Percentiles rank a stretch among this genome's conserved stretches.
Conservation (phyloP, 2,888 invertebrate genomes). For the Eugnorisma glareosa region DNA sequence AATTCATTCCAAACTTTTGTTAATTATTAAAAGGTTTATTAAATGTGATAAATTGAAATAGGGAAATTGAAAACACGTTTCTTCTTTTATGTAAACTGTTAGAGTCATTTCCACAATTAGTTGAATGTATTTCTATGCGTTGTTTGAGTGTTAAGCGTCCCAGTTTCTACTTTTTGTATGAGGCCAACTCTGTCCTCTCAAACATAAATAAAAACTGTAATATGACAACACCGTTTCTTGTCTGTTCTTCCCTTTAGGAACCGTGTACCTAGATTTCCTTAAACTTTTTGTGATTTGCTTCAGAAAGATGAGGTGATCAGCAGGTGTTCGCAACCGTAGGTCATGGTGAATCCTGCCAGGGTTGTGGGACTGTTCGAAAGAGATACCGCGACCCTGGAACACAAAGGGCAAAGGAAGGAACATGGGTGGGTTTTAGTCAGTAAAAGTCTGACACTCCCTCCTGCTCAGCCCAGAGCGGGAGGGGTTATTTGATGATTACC, state of each 20-base stretch:
- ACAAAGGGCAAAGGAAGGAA: too few species aligned
- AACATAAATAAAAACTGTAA: neutral
- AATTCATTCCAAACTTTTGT: slow-evolving; percentile 3
- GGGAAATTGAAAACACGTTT: neutral
- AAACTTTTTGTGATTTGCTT: neutral
- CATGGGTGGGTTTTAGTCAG: too few species aligned
- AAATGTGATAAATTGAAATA: neutral
- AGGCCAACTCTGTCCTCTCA: neutral
- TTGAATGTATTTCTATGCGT: neutral
- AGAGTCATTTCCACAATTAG: neutral
- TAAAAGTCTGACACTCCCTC: too few species aligned
- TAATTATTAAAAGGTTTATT: slow-evolving; percentile 6
- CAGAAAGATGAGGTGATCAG: neutral
- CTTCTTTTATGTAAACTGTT: neutral
- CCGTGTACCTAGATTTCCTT: neutral
- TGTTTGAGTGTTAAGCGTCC: neutral
- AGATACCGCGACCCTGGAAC: too few species aligned
- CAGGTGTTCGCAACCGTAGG: neutral
- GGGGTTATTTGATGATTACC: too few species aligned
- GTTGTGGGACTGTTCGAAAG: too few species aligned
- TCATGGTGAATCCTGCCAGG: neutral
- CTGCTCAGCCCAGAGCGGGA: too few species aligned
- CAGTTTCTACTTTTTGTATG: too few species aligned
- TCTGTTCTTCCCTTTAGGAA: neutral
- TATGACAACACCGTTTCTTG: neutral